Conservation (phyloP, 2,888 invertebrate species). For the Malacosoma neustria region DNA sequence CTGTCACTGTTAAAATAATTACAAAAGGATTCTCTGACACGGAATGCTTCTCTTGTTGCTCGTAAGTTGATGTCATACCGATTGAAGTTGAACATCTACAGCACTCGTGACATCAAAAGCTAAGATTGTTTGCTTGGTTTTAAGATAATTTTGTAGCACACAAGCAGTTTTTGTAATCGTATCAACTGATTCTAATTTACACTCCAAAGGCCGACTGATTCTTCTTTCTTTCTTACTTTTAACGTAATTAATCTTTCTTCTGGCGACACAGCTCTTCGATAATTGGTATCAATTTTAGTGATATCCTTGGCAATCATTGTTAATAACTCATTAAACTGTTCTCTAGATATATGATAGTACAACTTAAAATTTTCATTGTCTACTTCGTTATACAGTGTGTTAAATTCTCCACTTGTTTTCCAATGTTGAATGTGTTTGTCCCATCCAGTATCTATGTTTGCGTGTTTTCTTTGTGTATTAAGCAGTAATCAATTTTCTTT, state of each 20-base stretch:
- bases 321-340: slow-evolving; percentile 10
- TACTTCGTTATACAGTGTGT: slow-evolving; percentile 9
- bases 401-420: slow-evolving; percentile 2
- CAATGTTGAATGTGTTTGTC: no score
- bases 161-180: slow-evolving; percentile 5
- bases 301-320: slow-evolving; percentile 8
- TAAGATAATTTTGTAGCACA: slow-evolving; percentile 5
- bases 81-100: neutral
- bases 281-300: slow-evolving; percentile 6
- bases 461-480: neutral
- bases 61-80: slow-evolving; percentile 1
- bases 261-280: slow-evolving; percentile 1
- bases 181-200: slow-evolving; percentile 7
- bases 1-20: slow-evolving; percentile 3
- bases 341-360: slow-evolving; percentile 10
- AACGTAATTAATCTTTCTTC: slow-evolving; percentile 2
- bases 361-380: slow-evolving; percentile 10
- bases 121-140: slow-evolving; percentile 2
- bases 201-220: slow-evolving; percentile 5
- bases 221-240: slow-evolving; percentile 1
- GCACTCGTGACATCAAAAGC: slow-evolving; percentile 2
- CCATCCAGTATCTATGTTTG: no score
- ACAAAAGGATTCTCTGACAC: slow-evolving; percentile 4
- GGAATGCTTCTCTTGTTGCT: slow-evolving; percentile 6
- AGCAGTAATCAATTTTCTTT: neutral